Evolutionary conservation across 2,797 vertebrate species (phyloP).

Genomic region (Clarias pachynema): DNA sequence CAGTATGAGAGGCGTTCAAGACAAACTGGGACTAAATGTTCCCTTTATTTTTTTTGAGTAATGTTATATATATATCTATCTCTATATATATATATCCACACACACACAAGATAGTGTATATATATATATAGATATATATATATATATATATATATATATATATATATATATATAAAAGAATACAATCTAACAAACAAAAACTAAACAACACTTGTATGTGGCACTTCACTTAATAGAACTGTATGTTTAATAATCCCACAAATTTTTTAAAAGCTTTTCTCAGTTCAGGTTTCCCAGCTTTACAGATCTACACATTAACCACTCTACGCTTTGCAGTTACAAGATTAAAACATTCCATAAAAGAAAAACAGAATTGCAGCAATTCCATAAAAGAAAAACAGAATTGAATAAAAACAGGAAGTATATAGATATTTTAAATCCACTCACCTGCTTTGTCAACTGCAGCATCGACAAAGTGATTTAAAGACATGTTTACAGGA

Average conservation of each 20-base stretch:
- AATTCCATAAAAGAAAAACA: background rate
- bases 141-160: too few species aligned
- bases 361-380: background rate
- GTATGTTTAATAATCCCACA: background rate
- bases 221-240: background rate
- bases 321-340: too few species aligned
- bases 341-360: background rate
- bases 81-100: too few species aligned
- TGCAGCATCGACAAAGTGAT: slow-evolving; percentile 50
- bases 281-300: background rate
- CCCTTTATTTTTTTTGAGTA: too few species aligned
- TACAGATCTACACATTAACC: too few species aligned
- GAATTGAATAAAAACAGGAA: background rate
- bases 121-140: background rate
- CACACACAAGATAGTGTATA: too few species aligned
- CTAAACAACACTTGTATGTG: background rate
- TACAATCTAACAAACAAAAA: too few species aligned
- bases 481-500: slow-evolving; percentile 2
- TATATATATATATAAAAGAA: too few species aligned
- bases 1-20: too few species aligned
- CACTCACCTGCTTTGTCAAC: slow-evolving; percentile 62
- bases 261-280: background rate
- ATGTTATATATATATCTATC: too few species aligned
- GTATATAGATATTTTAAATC: background rate
- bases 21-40: too few species aligned